Base-by-base conservation (phyloP, 2,113 vertebrate genomes). In the Pleuronectes platessa region DNA sequence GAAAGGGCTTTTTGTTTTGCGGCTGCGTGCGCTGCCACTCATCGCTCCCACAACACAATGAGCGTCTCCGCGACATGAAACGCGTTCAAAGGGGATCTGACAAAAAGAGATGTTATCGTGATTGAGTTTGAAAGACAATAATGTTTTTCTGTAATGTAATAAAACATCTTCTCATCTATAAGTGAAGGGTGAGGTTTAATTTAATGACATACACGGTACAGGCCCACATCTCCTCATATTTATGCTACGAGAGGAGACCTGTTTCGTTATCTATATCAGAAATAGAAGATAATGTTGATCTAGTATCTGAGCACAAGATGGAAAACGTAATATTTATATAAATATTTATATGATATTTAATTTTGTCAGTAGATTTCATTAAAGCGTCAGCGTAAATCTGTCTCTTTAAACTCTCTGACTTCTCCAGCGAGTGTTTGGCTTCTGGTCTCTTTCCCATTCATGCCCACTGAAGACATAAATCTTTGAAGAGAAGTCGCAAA, bases 1-100 rank as follows among this genome's bases (percentile, higher is more conserved):
- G 74, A 84, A 84, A 85, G 83, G 75, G 31, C 20, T 49, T 74
- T 68, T 82, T 86, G 86, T 80, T 80, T 82, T 13, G 42, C 45
- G 59, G 61, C 0, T 55, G 24, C 13, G 26, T 64, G 74, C 23
- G 40, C 71, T 81, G 71, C 37, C 53, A 67, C 24, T 79, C 42
- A 14, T 42, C n/a, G 10, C 55, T 67, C 20, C 5, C 40, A 67
- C 24, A 77, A 74, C 63, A 79, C 76, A 74, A 63, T 20, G 72
- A 27, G 60, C 2, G 10, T 24, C 56, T 51, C 68, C 60, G 49
- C 64, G 40, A 68, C 66, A 79, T 77, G 23, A 90, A 72, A 76
- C 40, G 21, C 49, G 54, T 61, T 71, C 37, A 67, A 58, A 71
- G 58, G 10, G 23, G 40, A 35, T 51, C 4, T 0, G 62, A 61